A percentile compares a stretch with the other conserved stretches of the same genome.
These are phyloP conservation scores for Spodoptera picta DNA, from an alignment of 2,888 invertebrate species.

Conservation along the genomic window DNA sequence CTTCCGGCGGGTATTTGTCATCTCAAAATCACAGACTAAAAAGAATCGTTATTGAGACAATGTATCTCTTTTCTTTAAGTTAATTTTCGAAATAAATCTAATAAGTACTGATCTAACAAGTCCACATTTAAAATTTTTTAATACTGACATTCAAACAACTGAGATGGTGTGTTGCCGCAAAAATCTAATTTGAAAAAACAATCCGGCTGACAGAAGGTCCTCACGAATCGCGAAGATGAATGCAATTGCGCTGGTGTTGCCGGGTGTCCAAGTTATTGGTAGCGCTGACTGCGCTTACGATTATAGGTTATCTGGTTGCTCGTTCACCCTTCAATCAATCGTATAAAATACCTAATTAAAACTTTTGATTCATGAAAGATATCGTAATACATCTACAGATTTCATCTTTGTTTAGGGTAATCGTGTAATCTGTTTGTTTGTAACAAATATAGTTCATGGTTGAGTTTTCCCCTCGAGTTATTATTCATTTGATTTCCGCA, in stretches of 20 bases:
- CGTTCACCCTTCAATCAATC: too few species aligned
- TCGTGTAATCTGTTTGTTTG: slow-evolving; percentile 70
- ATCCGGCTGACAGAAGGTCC: too few species aligned
- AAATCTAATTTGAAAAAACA: too few species aligned
- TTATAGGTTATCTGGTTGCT: too few species aligned
- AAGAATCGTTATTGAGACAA: slow-evolving; percentile 59
- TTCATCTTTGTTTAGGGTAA: slow-evolving; percentile 49
- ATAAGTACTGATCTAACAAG: background rate
- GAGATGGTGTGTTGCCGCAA: too few species aligned
- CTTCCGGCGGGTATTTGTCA: slow-evolving; percentile 88
- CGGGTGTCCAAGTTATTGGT: too few species aligned
- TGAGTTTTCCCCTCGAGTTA: slow-evolving; percentile 62
- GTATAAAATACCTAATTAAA: too few species aligned
- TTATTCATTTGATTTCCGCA: slow-evolving; percentile 63
- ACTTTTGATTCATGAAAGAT: slow-evolving; percentile 1
- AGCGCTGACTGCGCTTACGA: too few species aligned
- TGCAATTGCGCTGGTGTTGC: too few species aligned
- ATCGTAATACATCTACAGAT: slow-evolving; percentile 52
- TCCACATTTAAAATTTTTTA: too few species aligned
- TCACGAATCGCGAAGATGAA: too few species aligned
- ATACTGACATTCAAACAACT: too few species aligned
- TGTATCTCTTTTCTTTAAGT: slow-evolving; percentile 7
- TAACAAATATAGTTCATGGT: slow-evolving; percentile 69
- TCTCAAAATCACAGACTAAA: slow-evolving; percentile 71
- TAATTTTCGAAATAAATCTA: slow-evolving; percentile 4